Percentiles rank a stretch among this genome's conserved stretches.
Conservation (phyloP, 2,797 vertebrate species). For the Danio kyathit region DNA sequence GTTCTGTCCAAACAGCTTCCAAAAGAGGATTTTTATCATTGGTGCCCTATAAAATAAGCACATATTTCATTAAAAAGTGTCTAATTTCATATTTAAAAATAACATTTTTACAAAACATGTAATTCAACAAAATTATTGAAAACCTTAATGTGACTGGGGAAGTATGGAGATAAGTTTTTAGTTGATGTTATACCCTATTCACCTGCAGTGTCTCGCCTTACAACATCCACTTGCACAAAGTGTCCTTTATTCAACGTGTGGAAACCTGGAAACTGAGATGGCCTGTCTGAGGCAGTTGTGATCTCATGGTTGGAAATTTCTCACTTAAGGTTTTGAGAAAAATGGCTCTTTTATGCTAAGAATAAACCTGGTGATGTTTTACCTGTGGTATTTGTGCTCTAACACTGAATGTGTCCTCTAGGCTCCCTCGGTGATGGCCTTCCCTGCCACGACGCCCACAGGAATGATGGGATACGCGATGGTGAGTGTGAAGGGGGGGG, state of each 20-base stretch:
- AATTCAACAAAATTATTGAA: no score
- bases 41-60: no score
- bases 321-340: constrained; percentile 54
- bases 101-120: no score
- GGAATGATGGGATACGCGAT: constrained; percentile 94
- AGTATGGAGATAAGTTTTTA: no score
- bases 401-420: constrained; percentile 73
- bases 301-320: constrained; percentile 56
- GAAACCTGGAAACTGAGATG: constrained; percentile 47
- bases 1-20: no score
- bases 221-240: constrained; percentile 52
- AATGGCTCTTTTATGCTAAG: constrained; percentile 51
- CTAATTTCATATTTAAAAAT: no score
- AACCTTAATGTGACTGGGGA: no score
- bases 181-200: no score
- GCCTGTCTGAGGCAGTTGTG: constrained; percentile 35
- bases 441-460: constrained; percentile 93
- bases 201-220: no score
- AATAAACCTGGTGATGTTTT: constrained; percentile 51
- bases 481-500: constrained; percentile 71
- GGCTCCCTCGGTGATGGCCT: constrained; percentile 95
- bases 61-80: no score
- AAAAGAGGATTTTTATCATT: no score
- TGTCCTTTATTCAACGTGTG: constrained; percentile 56
- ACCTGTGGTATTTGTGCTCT: constrained; percentile 62